Evolutionary conservation across 2,888 invertebrate genomes (phyloP), one percentile per base, ranked within the genome.

Genomic region (Petrophora chlorosata): DNA sequence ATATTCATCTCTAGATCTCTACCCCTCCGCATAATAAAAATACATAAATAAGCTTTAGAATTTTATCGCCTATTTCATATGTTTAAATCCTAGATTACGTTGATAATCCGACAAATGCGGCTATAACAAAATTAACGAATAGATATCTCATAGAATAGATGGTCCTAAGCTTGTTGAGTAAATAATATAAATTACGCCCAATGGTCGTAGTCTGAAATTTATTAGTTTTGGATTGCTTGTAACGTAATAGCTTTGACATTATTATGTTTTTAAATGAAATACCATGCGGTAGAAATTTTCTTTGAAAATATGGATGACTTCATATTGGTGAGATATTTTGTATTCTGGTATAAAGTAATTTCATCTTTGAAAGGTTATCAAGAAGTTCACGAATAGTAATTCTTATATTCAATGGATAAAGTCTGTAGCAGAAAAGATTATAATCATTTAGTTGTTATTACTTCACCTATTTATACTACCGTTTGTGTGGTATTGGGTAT

Each of bases 81-180:
- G 26, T 23, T 26, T 28, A 34, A 38, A 52, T 40, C 39, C 28
- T 33, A 36, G 14, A 26, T 54, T 43, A 52, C 16, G 19, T 15
- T 13, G 2, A 12, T 61, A 70, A 68, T 61, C 58, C 60, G 71
- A 74, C 73, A 74, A 67, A 76, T 66, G 38, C 59, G 43, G 52
- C 57, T 65, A 69, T 74, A 70, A 71, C 62, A 73, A 71, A 74
- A 70, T 70, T 69, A 74, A 70, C 67, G 58, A 70, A 69, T 63
- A 64, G 62, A 57, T 63, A 47, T 35, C 23, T 41, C 14, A 40
- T 19, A 32, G 61, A 66, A 71, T 67, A 55, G 63, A 58, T 61
- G 58, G 54, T 53, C 54, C 35, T 36, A 52, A 42, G 45, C 47
- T 51, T 56, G 50, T 53, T 61, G 52, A 64, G 63, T 61, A 70